These are phyloP conservation scores for Bhutanitis thaidina DNA, from an alignment of 2,888 invertebrate species.

Conservation along the genomic window DNA sequence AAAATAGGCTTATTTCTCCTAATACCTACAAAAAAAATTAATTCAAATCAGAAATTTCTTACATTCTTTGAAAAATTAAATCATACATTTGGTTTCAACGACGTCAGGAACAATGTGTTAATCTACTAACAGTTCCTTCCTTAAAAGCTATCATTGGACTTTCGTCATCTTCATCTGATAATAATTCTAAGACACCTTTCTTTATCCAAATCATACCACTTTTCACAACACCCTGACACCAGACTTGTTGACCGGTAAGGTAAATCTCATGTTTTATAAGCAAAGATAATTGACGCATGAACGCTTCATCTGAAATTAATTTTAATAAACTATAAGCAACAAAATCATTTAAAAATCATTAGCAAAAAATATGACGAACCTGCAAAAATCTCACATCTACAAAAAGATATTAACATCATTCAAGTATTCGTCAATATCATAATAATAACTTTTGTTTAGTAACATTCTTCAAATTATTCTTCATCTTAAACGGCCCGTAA, in stretches of 20 bases:
- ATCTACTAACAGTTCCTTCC: slow-evolving; percentile 61
- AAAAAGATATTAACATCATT: too few relatives aligned
- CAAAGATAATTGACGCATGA: slow-evolving; percentile 64
- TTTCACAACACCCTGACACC: slow-evolving; percentile 69
- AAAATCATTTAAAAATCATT: too few relatives aligned
- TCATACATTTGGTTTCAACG: too few relatives aligned
- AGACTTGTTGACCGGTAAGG: slow-evolving; percentile 59
- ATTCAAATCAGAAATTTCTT: background rate
- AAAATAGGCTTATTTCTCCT: slow-evolving; percentile 66
- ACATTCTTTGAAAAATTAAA: background rate
- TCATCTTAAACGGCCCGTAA: too few relatives aligned
- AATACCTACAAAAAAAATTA: too few relatives aligned
- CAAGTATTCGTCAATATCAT: too few relatives aligned
- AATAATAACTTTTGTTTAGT: too few relatives aligned
- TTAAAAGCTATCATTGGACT: slow-evolving; percentile 75
- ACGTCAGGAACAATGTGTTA: too few relatives aligned
- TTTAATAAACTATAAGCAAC: too few relatives aligned
- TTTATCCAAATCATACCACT: slow-evolving; percentile 66
- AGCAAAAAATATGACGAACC: too few relatives aligned
- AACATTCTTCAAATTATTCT: too few relatives aligned
- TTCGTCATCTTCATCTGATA: slow-evolving; percentile 77
- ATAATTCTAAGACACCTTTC: slow-evolving; percentile 69
- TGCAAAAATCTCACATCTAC: too few relatives aligned
- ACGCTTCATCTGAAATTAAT: slow-evolving; percentile 59
- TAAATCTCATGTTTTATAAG: slow-evolving; percentile 63